Percentiles rank a stretch among this genome's conserved stretches.
Conservation (phyloP, 2,113 vertebrate genomes). For the Plecotus auritus region DNA sequence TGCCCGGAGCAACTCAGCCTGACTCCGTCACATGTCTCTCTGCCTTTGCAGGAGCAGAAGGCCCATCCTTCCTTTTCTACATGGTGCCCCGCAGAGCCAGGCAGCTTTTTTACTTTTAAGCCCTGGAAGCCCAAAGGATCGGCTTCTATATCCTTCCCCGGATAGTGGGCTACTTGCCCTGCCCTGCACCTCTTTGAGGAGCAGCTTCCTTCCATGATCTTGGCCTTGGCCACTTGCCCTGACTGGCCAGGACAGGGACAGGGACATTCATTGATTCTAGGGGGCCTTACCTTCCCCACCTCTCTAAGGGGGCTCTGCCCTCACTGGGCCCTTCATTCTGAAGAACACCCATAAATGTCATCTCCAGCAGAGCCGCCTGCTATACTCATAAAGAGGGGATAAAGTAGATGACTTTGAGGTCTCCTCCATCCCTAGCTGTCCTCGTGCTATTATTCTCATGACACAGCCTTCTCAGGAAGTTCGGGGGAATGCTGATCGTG, state of each 20-base stretch:
- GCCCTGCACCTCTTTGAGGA: neutral
- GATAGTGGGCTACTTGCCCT: neutral
- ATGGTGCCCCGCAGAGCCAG: neutral
- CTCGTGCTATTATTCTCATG: neutral
- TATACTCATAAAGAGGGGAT: neutral
- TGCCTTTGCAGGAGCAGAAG: neutral
- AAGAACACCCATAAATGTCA: neutral
- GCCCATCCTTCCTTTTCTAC: neutral
- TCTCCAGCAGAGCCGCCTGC: neutral
- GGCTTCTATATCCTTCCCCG: neutral
- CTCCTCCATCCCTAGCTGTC: neutral
- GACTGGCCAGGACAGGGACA: neutral
- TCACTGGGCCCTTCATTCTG: neutral
- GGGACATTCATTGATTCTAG: neutral
- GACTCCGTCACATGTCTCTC: neutral
- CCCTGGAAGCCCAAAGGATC: neutral
- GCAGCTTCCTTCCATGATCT: neutral
- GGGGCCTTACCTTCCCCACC: neutral
- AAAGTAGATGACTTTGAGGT: neutral
- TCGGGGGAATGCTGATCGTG: neutral
- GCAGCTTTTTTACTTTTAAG: neutral
- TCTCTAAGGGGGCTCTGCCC: neutral
- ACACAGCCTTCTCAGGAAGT: neutral
- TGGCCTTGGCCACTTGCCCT: neutral
- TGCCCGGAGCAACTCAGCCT: neutral